phyloP scores from a whole-genome alignment of 2,888 invertebrate species.

The Drosophila setosimentum region DNA sequence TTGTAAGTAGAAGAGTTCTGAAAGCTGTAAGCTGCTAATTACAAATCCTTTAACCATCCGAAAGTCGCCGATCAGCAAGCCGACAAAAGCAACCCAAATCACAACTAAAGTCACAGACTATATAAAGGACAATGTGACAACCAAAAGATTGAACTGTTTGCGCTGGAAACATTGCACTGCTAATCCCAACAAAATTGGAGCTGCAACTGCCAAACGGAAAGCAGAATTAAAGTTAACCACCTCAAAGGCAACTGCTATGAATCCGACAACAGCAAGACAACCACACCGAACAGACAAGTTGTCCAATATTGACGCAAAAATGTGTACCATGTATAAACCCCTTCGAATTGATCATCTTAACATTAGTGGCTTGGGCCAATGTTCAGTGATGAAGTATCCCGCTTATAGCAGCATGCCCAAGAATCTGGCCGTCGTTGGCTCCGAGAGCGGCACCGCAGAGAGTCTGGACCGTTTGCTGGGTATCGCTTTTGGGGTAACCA shows the following conservation, averaged over 20 bases:
- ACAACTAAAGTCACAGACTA: neutral
- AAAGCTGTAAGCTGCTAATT: neutral
- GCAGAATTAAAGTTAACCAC: neutral
- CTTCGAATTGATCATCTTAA: neutral
- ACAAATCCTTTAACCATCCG: neutral
- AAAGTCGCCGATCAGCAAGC: neutral
- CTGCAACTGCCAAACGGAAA: neutral
- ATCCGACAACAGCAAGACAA: neutral
- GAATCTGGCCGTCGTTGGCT: conserved; percentile 82
- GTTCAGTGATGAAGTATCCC: conserved; percentile 67
- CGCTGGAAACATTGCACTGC: neutral
- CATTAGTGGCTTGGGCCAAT: neutral
- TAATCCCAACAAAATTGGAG: neutral
- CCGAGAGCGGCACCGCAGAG: conserved; percentile 82
- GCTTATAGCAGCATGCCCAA: conserved; percentile 66
- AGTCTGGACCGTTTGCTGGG: conserved; percentile 78
- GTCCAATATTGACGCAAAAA: conserved; percentile 8
- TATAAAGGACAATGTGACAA: neutral
- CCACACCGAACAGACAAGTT: neutral
- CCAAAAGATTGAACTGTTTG: neutral
- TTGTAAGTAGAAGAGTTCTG: neutral
- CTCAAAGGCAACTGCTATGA: neutral
- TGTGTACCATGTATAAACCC: neutral
- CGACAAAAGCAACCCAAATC: neutral
- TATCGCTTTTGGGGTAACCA: conserved; percentile 79